Percentiles rank a stretch among this genome's conserved stretches.
Evolutionary conservation across 2,113 vertebrate genomes (phyloP).

Genomic region (Cranoglanis bouderius): DNA sequence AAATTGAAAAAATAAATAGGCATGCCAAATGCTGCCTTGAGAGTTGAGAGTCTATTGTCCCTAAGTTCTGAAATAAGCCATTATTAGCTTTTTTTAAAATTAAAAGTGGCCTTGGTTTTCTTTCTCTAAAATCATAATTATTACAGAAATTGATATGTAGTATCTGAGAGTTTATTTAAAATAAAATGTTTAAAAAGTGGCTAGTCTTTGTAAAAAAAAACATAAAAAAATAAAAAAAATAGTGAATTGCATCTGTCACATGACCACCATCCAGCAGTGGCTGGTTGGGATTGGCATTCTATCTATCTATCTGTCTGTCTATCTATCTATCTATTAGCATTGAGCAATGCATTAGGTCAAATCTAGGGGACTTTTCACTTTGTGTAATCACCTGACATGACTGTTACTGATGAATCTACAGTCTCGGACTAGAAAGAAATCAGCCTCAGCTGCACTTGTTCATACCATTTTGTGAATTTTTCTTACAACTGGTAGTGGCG

Average conservation of each 20-base stretch:
- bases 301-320: not conserved
- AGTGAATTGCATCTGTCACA: not conserved
- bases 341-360: too few relatives aligned
- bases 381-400: not conserved
- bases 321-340: not conserved
- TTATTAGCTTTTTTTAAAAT: not conserved
- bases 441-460: not conserved
- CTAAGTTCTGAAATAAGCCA: not conserved
- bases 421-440: not conserved
- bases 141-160: not conserved
- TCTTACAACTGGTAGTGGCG: not conserved
- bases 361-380: not conserved
- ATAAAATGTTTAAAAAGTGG: not conserved
- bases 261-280: not conserved
- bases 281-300: not conserved
- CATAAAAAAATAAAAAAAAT: too few relatives aligned
- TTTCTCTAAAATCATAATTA: not conserved
- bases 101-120: not conserved
- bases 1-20: conserved; percentile 31
- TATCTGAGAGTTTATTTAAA: not conserved
- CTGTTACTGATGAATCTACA: not conserved
- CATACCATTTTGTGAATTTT: not conserved
- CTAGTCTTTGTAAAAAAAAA: too few relatives aligned
- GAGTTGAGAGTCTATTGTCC: not conserved
- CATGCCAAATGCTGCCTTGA: not conserved